Base-by-base conservation (phyloP, 2,113 vertebrate species). In the Ceuthmochares aereus region DNA sequence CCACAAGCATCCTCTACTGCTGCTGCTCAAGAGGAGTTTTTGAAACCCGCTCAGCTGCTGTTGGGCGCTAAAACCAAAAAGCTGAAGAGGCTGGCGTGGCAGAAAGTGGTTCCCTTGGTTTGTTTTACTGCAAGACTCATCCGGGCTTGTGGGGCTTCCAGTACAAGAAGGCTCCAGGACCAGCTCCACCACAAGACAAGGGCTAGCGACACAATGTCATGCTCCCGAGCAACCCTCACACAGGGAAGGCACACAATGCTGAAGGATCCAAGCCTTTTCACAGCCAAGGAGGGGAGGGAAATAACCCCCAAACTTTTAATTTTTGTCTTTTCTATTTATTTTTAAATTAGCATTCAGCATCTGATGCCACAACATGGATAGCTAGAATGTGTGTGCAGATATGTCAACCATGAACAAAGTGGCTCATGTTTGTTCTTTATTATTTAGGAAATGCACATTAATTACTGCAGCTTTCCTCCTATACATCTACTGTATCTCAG, bases 401-500 rank as follows among this genome's bases (percentile, higher is more conserved):
- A 93, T 95, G 88, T 91, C 90, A 96, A 85, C 96, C 74, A 81
- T 66, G 91, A 96, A 97, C 97, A 97, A 98, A 98, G 92, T 96
- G 85, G 93, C 96, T 92, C 88, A 8, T 97, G 95, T 97, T 98
- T 97, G 96, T 90, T 96, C 96, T 97, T 97, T 96, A 97, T 97
- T 97, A 97, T 97, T 96, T 95, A 93, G 96, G 97, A 98, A 97
- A 92, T 97, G 93, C 97, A 97, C 92, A 97, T 97, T 98, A 97
- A 98, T 98, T 98, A 97, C 95, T 69, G 45, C 95, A 97, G 92
- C 98, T 97, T 97, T 97, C 96, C 96, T 97, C 96, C 97, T 97
- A 97, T 87, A 94, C 80, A 78, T 95, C 91, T 89, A 94, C 95
- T 94, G 92, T 92, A 70, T 87, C 75, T 70, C 96, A 97, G 96